Evolutionary conservation across 2,888 invertebrate genomes (phyloP).

Genomic region (Archips xylosteana): DNA sequence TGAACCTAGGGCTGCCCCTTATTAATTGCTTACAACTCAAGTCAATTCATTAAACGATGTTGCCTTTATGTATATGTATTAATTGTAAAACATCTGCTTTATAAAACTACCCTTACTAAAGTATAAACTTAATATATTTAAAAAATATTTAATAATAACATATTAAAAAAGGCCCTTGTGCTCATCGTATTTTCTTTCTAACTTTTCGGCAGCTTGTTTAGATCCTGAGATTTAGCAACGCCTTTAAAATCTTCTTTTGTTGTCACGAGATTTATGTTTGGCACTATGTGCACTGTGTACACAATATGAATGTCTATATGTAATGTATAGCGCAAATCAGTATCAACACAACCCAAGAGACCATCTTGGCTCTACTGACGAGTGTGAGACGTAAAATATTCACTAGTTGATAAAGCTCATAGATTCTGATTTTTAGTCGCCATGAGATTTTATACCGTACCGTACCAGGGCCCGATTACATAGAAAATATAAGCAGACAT

Average conservation of each 20-base stretch:
- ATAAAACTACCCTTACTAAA: constrained; percentile 17
- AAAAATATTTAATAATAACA: constrained; percentile 10
- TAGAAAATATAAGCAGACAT: too few species aligned
- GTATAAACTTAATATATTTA: constrained; percentile 24
- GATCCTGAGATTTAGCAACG: constrained; percentile 33
- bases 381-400: too few species aligned
- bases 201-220: constrained; percentile 38
- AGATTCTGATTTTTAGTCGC: too few species aligned
- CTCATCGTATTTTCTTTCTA: constrained; percentile 30
- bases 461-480: too few species aligned
- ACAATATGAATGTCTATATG: constrained; percentile 48
- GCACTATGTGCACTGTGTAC: constrained; percentile 59
- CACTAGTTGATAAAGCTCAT: too few species aligned
- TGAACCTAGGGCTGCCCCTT: constrained; percentile 40
- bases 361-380: neutral
- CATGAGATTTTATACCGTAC: too few species aligned
- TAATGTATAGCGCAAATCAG: constrained; percentile 37
- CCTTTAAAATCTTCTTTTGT: constrained; percentile 34
- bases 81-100: constrained; percentile 24
- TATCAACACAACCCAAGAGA: constrained; percentile 3
- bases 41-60: constrained; percentile 24
- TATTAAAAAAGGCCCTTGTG: constrained; percentile 16
- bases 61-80: constrained; percentile 38
- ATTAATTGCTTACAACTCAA: constrained; percentile 27
- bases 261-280: constrained; percentile 51